These are phyloP conservation scores for Netelia virgata DNA, from an alignment of 2,888 invertebrate genomes.

Conservation along the genomic window DNA sequence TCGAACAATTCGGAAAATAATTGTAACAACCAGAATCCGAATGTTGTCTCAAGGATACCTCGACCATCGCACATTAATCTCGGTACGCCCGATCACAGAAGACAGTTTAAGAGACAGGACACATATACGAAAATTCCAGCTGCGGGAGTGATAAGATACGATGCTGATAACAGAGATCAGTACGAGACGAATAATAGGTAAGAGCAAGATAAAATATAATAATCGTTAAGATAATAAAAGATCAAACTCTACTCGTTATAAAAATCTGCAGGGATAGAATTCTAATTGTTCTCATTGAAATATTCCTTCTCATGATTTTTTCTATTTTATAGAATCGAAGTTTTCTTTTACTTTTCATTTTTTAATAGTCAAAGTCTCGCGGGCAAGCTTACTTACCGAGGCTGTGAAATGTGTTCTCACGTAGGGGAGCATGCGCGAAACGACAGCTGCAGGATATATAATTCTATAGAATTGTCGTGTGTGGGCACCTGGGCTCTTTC, in stretches of 20 bases:
- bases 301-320: slow-evolving; percentile 20
- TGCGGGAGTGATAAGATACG: slow-evolving; percentile 78
- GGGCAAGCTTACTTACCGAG: neutral
- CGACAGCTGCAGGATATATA: slow-evolving; percentile 63
- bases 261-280: neutral
- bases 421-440: slow-evolving; percentile 56
- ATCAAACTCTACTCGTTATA: neutral
- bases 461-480: slow-evolving; percentile 57
- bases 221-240: neutral
- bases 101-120: slow-evolving; percentile 82
- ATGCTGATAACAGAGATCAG: slow-evolving; percentile 80
- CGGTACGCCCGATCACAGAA: slow-evolving; percentile 75
- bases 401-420: slow-evolving; percentile 4
- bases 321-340: slow-evolving; percentile 18
- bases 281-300: neutral
- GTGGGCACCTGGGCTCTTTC: slow-evolving; percentile 46
- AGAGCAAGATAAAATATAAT: slow-evolving; percentile 47
- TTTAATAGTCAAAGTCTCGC: slow-evolving; percentile 48
- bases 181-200: slow-evolving; percentile 79
- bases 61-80: slow-evolving; percentile 80
- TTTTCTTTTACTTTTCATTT: neutral
- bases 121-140: slow-evolving; percentile 82
- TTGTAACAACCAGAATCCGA: slow-evolving; percentile 71
- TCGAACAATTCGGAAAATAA: slow-evolving; percentile 76
- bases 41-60: slow-evolving; percentile 79